Base-by-base conservation (phyloP, 2,797 vertebrate genomes). In the Enteromius mattozi region DNA sequence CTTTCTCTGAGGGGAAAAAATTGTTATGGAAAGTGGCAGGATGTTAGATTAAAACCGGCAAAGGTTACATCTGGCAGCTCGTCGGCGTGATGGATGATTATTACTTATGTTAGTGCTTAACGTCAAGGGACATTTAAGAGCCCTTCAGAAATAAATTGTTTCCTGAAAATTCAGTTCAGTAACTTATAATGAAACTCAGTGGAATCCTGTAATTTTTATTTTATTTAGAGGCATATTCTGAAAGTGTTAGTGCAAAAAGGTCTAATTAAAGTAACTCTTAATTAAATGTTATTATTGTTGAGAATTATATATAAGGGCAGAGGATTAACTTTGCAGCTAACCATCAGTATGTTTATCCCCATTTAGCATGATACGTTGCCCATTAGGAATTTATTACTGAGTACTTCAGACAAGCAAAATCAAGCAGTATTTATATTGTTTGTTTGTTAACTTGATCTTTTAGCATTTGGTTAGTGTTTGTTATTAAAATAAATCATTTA, bases 121-220 rank as follows among this genome's bases (percentile, higher is more conserved):
- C 90, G 89, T 91, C 86, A 84, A 87, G 86, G 89, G 87, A 88
- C 89, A 89, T 91, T 92, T 92, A 93, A 92, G 91, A 90, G 89
- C 89, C 92, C 91, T 91, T 92, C 89, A 91, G 92, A 89, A 94
- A 94, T 92, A 90, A 92, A 93, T 92, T 91, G 83, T 77, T 90
- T 91, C 90, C 92, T 88, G 89, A 92, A 90, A 91, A 92, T 89
- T 89, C 86, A 91, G 87, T 81, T 88, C 30, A 17, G 76, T 75
- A 84, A 90, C 91, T 92, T 92, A 89, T 90, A 92, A 89, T 70
- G 65, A 81, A 47, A 85, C 76, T 79, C 83, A 80, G 70, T 89
- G 80, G 84, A 88, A 85, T 85, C 83, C 89, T 78, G 51, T 35
- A 1, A 21, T 79, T 85, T 71, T 63, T 10, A 74, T 75, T 71